Evolutionary conservation across 2,888 invertebrate species (phyloP), one percentile per base, ranked within the genome.

Genomic region (Gymnosoma rotundatum): DNA sequence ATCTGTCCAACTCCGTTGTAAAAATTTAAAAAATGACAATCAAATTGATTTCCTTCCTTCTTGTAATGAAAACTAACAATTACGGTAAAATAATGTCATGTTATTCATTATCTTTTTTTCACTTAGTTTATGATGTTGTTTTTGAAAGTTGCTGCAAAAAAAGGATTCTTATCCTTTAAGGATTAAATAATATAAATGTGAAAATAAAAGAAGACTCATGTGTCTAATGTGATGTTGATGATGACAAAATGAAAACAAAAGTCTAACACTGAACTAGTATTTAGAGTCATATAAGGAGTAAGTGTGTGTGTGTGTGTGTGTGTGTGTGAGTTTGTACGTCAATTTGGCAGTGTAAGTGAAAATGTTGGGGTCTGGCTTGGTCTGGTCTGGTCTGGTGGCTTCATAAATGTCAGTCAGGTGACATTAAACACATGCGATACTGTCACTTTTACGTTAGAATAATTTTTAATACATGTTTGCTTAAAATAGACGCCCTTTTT

Each of bases 341-440:
- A 56, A 25, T 50, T 36, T 52, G 36, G 12, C 54, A 79, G 79
- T 73, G 45, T 52, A 79, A 79, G 79, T 79, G 73, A 66, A 72
- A 70, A 45, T 38, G 16, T 8, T 32, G 2, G 32, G 32, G 14
- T 25, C 38, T 52, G 50, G 60, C 1, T 38, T 52, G 50, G 60
- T 0, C 18, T 58, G 48, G 20, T 21, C 9, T 61, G 80, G 38
- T 63, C 64, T 70, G 52, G 4, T 58, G 79, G 50, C 66, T 83
- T 74, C 87, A 87, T 87, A 87, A 87, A 83, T 87, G 87, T 86
- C 87, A 86, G 85, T 85, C 86, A 83, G 69, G 75, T 86, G 87
- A 83, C 87, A 86, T 83, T 52, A 21, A 80, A 21, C 83, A 86
- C 48, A 75, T 80, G 85, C 86, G 80, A 75, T 79, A 81, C 21